Percentiles rank a stretch among this genome's conserved stretches.
Evolutionary conservation across 2,113 vertebrate genomes (phyloP).

Genomic region (Phaethon lepturus): DNA sequence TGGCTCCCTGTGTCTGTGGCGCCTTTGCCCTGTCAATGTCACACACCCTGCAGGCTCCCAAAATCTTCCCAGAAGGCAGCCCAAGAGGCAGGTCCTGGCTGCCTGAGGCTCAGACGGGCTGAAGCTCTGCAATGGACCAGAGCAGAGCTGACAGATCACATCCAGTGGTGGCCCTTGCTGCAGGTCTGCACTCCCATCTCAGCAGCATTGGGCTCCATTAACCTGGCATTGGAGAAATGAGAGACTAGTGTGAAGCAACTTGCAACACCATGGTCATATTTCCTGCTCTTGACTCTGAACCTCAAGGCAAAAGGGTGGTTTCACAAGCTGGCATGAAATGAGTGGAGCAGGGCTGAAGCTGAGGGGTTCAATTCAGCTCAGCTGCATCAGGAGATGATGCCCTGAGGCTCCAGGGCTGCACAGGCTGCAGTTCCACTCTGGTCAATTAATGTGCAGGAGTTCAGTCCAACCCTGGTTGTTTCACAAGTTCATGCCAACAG

Average conservation of each 20-base stretch:
- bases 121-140: neutral
- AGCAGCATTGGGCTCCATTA: neutral
- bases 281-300: neutral
- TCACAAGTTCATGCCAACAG: neutral
- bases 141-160: neutral
- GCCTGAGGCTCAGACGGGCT: neutral
- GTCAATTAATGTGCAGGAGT: neutral
- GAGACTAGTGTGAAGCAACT: neutral
- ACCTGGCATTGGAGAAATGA: neutral
- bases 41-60: neutral
- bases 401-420: neutral
- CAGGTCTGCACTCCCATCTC: accelerated
- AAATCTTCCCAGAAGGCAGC: neutral
- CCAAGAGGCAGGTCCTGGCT: neutral
- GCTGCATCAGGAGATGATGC: neutral
- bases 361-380: neutral
- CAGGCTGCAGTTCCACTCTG: neutral
- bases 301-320: neutral
- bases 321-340: neutral
- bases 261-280: neutral
- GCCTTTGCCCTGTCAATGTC: neutral
- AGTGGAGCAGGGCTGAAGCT: neutral
- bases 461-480: neutral
- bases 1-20: neutral
- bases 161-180: too few species aligned